phyloP scores from a whole-genome alignment of 2,888 invertebrate species.

The Zaprionus bogoriensis region DNA sequence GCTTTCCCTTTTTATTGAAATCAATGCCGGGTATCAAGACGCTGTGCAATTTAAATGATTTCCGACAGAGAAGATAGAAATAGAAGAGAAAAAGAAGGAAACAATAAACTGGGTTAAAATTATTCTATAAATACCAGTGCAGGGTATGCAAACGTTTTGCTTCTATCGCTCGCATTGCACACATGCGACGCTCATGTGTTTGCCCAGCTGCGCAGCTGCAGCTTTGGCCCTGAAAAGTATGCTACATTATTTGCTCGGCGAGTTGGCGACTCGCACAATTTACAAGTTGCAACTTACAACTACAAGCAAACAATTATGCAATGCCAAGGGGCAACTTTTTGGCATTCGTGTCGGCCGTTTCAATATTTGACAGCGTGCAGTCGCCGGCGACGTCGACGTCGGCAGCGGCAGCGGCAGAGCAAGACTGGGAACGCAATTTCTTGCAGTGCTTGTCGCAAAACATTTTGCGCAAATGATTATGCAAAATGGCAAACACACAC shows the following conservation, averaged over 20 bases:
- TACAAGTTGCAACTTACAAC: neutral
- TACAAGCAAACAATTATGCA: conserved; percentile 46
- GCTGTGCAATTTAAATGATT: too few relatives aligned
- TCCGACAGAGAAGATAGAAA: too few relatives aligned
- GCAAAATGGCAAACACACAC: neutral
- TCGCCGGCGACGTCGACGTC: neutral
- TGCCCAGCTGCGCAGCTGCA: neutral
- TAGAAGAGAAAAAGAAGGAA: too few relatives aligned
- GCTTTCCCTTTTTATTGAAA: too few relatives aligned
- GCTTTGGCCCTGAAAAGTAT: conserved; percentile 35
- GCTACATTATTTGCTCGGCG: conserved; percentile 32
- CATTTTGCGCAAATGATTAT: conserved; percentile 34
- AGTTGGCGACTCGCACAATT: neutral
- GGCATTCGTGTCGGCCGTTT: conserved; percentile 26
- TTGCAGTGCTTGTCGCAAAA: conserved; percentile 34
- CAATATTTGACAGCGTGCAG: conserved; percentile 53
- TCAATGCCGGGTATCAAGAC: too few relatives aligned
- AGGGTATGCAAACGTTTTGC: too few relatives aligned
- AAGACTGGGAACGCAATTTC: conserved; percentile 9
- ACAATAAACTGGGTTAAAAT: too few relatives aligned
- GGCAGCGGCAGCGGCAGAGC: neutral
- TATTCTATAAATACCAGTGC: too few relatives aligned
- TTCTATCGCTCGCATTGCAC: too few relatives aligned
- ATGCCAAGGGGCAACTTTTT: conserved; percentile 35
- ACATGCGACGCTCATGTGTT: too few relatives aligned